Conservation (phyloP, 2,113 vertebrate species). For the Petroica traversi region DNA sequence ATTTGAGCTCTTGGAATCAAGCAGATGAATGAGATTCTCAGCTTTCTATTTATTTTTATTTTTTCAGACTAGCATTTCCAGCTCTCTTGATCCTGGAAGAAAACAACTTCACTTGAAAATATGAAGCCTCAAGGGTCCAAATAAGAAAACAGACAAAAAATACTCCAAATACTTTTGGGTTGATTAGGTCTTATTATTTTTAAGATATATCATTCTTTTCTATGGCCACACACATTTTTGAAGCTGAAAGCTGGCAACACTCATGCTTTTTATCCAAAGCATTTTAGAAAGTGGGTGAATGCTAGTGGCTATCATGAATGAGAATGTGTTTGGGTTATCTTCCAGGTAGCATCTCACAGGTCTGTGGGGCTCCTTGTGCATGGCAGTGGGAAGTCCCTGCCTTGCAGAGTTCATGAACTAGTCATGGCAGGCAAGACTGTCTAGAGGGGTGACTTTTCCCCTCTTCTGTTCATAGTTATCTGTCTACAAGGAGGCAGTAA, state of each 20-base stretch:
- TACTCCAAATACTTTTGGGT: conserved; percentile 42
- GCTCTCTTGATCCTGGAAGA: conserved; percentile 58
- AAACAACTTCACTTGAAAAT: conserved; percentile 64
- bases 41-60: conserved; percentile 59
- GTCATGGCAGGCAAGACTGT: background rate
- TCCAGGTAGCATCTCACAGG: rapidly evolving
- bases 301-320: background rate
- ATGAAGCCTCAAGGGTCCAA: conserved; percentile 48
- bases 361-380: background rate
- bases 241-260: conserved; percentile 1
- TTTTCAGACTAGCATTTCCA: conserved; percentile 44
- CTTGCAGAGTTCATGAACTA: background rate
- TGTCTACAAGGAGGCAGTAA: background rate
- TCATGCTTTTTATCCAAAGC: background rate
- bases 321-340: background rate
- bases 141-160: conserved; percentile 56
- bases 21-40: conserved; percentile 56
- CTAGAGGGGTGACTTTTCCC: background rate
- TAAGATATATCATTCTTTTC: conserved; percentile 33
- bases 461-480: background rate
- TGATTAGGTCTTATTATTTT: conserved; percentile 44
- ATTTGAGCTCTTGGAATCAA: conserved; percentile 53
- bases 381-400: background rate
- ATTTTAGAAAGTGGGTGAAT: background rate
- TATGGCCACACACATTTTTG: conserved; percentile 52